A percentile compares a stretch with the other conserved stretches of the same genome.
Evolutionary conservation across 2,888 invertebrate genomes (phyloP).

Genomic region (Stratiomys singularior): DNA sequence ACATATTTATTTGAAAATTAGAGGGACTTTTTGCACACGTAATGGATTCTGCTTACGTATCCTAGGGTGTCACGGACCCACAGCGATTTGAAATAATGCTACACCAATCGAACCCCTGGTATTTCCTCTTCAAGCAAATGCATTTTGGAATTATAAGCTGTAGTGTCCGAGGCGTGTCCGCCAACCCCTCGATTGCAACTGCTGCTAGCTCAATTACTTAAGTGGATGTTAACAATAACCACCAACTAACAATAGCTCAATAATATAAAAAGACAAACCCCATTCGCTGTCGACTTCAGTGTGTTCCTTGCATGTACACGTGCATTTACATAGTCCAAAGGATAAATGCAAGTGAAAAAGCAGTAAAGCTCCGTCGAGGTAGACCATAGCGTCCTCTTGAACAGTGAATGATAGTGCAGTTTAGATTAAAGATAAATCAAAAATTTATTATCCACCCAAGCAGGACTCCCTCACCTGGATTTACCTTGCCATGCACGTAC

Average conservation of each 20-base stretch:
- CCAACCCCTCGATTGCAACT: too few relatives aligned
- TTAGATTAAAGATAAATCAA: neutral
- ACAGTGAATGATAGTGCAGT: neutral
- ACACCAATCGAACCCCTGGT: too few relatives aligned
- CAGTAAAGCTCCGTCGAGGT: neutral
- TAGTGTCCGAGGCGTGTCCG: too few relatives aligned
- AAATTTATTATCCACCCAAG: constrained; percentile 8
- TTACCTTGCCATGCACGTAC: neutral
- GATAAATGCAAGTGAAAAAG: neutral
- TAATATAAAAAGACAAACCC: neutral
- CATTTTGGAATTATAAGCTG: too few relatives aligned
- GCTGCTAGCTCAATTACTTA: constrained; percentile 6
- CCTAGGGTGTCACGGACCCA: too few relatives aligned
- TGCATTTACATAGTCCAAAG: neutral
- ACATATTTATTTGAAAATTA: neutral
- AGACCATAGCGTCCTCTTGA: neutral
- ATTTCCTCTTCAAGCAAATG: too few relatives aligned
- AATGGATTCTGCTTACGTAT: too few relatives aligned
- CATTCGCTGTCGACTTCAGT: neutral
- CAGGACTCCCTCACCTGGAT: neutral
- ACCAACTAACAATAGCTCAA: neutral
- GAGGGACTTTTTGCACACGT: neutral
- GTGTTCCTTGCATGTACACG: neutral
- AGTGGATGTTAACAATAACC: constrained; percentile 12
- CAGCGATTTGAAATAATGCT: too few relatives aligned